Conservation (phyloP, 2,113 vertebrate genomes). For the Orientallactaga bullata region DNA sequence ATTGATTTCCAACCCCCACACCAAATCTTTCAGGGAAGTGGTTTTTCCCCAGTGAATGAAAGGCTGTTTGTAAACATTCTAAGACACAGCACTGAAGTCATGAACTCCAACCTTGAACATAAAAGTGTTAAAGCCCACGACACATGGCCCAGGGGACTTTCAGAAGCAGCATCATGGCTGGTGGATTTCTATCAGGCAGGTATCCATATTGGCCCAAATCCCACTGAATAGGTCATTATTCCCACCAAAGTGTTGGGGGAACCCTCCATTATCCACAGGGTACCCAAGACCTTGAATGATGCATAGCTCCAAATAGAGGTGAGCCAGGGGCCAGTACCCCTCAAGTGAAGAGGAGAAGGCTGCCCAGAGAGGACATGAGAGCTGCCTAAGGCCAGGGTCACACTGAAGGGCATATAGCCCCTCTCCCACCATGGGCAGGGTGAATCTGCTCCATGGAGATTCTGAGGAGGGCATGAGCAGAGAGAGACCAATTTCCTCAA, state of each 20-base stretch:
- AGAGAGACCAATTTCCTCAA: conserved; percentile 2
- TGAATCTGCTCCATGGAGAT: not conserved
- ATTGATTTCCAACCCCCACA: not conserved
- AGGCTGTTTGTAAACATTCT: conserved; percentile 31
- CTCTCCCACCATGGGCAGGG: accelerated
- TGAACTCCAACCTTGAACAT: not conserved
- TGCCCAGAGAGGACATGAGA: not conserved
- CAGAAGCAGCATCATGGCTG: not conserved
- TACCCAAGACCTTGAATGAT: not conserved
- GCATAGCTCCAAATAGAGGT: not conserved
- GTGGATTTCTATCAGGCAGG: not conserved
- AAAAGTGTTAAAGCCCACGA: not conserved
- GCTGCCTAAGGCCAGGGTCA: not conserved
- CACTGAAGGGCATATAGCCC: not conserved
- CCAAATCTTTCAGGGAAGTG: not conserved
- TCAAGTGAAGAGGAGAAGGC: not conserved
- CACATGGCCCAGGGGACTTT: not conserved
- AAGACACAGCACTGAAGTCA: not conserved
- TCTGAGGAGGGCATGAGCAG: not conserved
- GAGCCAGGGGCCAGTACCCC: not conserved
- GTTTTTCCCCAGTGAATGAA: not conserved
- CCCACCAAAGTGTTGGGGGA: not conserved
- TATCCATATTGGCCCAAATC: conserved; percentile 3
- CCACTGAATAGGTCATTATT: conserved; percentile 22
- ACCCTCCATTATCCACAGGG: not conserved